A percentile compares a stretch with the other conserved stretches of the same genome.
Evolutionary conservation across 2,797 vertebrate species (phyloP).

Genomic region (Holocentrus rufus): DNA sequence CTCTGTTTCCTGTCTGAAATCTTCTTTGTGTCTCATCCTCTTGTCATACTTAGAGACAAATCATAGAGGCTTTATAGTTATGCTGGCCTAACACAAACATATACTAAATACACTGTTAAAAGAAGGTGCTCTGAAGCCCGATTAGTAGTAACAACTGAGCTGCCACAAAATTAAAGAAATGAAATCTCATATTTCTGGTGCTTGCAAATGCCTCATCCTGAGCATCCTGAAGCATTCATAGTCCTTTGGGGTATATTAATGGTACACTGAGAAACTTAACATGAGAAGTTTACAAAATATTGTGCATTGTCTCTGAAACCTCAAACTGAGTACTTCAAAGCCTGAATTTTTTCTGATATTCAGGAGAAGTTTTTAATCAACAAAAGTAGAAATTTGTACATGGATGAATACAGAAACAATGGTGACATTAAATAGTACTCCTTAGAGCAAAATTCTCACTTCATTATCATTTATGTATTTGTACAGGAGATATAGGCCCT

Average conservation of each 20-base stretch:
- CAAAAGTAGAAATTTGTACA: background rate
- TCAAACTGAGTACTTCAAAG: no score
- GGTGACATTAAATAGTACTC: background rate
- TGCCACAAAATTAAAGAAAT: constrained; percentile 3
- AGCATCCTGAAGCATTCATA: background rate
- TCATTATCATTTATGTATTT: background rate
- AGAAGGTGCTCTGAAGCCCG: constrained; percentile 57
- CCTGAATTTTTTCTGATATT: no score
- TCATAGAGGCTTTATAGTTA: constrained; percentile 43
- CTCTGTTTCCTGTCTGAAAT: constrained; percentile 84
- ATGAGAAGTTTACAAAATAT: constrained; percentile 20
- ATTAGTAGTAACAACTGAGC: constrained; percentile 18
- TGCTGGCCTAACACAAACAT: constrained; percentile 44
- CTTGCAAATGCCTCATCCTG: background rate
- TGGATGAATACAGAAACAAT: background rate
- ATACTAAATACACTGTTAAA: constrained; percentile 59
- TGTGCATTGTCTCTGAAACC: no score
- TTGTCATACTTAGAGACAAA: constrained; percentile 64
- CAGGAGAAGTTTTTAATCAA: no score
- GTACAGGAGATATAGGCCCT: background rate
- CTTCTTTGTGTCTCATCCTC: constrained; percentile 80
- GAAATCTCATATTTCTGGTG: constrained; percentile 11
- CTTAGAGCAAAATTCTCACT: background rate
- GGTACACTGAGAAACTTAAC: background rate
- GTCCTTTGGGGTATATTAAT: no score